Evolutionary conservation across 2,888 invertebrate genomes (phyloP).

Genomic region (Eremobia ochroleuca): DNA sequence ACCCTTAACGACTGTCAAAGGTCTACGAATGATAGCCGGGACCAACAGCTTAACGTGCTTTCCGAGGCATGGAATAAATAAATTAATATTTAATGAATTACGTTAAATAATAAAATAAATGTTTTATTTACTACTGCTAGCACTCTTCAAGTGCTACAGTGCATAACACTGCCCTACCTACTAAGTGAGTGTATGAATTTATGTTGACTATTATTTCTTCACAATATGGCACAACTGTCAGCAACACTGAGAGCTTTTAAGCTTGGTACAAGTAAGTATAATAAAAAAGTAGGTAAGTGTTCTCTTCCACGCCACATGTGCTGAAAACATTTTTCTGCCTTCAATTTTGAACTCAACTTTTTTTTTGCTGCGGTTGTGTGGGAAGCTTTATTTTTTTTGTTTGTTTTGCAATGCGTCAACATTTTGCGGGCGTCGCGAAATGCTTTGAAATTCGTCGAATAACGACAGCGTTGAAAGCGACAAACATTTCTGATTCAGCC

Average conservation of each 20-base stretch:
- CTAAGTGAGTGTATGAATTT: background rate
- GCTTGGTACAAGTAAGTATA: conserved; percentile 8
- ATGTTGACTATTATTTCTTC: background rate
- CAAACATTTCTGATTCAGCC: conserved; percentile 30
- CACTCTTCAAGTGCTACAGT: too few relatives aligned
- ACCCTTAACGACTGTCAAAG: too few relatives aligned
- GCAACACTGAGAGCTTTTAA: background rate
- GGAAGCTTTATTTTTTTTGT: conserved; percentile 34
- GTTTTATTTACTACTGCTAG: too few relatives aligned
- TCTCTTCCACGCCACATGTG: conserved; percentile 12
- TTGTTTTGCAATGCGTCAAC: conserved; percentile 36
- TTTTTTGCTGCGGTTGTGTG: conserved; percentile 27
- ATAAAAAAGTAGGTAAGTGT: conserved; percentile 22
- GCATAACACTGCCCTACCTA: background rate
- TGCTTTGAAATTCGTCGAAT: conserved; percentile 50
- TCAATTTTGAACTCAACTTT: conserved; percentile 32
- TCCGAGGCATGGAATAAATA: too few relatives aligned
- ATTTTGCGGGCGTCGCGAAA: conserved; percentile 31
- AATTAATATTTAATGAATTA: too few relatives aligned
- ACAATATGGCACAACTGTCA: background rate
- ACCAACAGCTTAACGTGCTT: too few relatives aligned
- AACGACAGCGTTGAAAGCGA: conserved; percentile 39
- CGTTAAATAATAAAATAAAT: too few relatives aligned
- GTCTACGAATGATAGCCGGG: too few relatives aligned
- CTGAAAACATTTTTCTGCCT: conserved; percentile 25